Conservation (phyloP, 1,140 invertebrate genomes). For the Drosophila nannoptera region DNA sequence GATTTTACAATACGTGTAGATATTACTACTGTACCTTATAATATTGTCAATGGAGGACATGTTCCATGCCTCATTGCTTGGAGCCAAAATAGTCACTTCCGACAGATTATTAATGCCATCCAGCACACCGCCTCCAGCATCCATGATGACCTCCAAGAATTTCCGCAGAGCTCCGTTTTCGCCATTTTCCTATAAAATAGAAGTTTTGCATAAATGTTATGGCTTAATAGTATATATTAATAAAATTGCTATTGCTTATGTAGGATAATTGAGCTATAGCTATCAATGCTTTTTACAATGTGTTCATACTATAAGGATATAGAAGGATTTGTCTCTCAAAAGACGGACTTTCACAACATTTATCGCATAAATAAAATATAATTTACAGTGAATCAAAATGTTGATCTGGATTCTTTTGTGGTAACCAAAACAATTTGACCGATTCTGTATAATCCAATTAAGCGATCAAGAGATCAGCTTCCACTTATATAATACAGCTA, state of each 20-base stretch:
- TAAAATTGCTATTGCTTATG: too few species aligned
- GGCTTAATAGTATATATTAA: background rate
- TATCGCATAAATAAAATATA: slow-evolving; percentile 11
- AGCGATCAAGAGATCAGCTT: background rate
- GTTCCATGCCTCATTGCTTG: slow-evolving; percentile 91
- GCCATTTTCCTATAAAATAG: slow-evolving; percentile 83
- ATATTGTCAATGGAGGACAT: slow-evolving; percentile 85
- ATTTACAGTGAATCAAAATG: too few species aligned
- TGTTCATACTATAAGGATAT: too few species aligned
- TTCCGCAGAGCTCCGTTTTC: slow-evolving; percentile 90
- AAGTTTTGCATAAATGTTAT: background rate
- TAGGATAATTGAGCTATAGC: too few species aligned
- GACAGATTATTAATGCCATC: slow-evolving; percentile 84
- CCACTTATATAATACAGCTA: background rate
- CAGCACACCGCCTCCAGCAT: slow-evolving; percentile 87
- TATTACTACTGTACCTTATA: slow-evolving; percentile 79
- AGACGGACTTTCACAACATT: slow-evolving; percentile 25
- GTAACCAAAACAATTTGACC: slow-evolving; percentile 1
- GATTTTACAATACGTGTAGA: background rate
- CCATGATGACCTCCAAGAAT: slow-evolving; percentile 89
- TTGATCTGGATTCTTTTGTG: background rate
- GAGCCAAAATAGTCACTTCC: slow-evolving; percentile 92
- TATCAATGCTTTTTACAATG: too few species aligned
- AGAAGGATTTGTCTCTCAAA: too few species aligned
- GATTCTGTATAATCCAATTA: background rate